Base-by-base conservation (phyloP, 2,113 vertebrate species). In the Ia io region DNA sequence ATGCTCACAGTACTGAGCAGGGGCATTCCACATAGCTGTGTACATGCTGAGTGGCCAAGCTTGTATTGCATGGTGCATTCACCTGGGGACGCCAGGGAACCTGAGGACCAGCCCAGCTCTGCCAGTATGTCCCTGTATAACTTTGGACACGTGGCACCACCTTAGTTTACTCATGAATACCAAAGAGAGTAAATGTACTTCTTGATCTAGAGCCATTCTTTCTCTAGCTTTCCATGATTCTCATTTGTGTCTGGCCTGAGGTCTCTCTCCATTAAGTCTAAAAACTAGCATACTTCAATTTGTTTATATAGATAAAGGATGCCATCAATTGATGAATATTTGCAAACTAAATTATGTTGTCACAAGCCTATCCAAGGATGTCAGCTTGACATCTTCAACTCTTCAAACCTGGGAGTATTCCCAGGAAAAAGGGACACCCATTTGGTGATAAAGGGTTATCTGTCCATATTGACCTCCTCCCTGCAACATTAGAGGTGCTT, bases 381-480 rank as follows among this genome's bases (percentile, higher is more conserved):
- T 67, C 51, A 78, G 44, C 20, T 71, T 90, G 12, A 8, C 9
- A 18, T 42, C 76, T 42, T 79, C 63, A 59, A 25, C 3, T 95
- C n/a, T 77, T 83, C 7, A 22, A 96, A 12, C 42, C 76, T 88
- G 12, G 83, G n/a, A 74, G 28, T 49, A 73, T 84, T 91, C 28
- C 25, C 71, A 59, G 32, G 5, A 3, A 35, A 73, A 77, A n/a
- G 51, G 42, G 67, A 73, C 23, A 49, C 20, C 13, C 14, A 30
- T 77, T 51, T 18, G 28, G 3, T 65, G 28, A 9, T 63, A 23
- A 93, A 3, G 3, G 28, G 13, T 2, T 16, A 0, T 84, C 51
- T 65, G 5, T 23, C 35, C 53, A 73, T 2, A 4, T 13, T 4
- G 1, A 4, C 18, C 2, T 37, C 12, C 71, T 88, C 20, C 42